Evolutionary conservation across 2,797 vertebrate species (phyloP).

Genomic region (Tamandua tetradactyla): DNA sequence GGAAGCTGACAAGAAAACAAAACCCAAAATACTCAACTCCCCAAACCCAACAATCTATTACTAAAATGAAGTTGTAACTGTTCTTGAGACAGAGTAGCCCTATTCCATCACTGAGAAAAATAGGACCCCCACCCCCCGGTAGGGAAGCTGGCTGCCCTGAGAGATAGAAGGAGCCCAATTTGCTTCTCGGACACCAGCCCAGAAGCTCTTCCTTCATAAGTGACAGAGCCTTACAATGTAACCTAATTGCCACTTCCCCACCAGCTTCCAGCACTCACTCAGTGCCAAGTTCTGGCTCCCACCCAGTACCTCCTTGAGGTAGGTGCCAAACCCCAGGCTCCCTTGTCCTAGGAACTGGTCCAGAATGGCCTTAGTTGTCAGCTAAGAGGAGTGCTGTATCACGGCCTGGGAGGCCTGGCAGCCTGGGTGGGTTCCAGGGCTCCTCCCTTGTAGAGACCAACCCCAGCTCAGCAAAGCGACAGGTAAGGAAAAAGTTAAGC

Average conservation of each 20-base stretch:
- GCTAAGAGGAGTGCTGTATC: background rate
- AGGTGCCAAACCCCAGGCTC: conserved; percentile 63
- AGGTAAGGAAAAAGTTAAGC: background rate
- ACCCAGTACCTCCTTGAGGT: conserved; percentile 49
- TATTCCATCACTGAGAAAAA: background rate
- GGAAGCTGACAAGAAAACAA: conserved; percentile 6
- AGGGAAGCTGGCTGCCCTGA: background rate
- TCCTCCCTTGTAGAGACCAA: background rate
- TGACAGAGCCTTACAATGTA: conserved; percentile 11
- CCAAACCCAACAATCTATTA: background rate
- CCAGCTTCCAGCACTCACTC: background rate
- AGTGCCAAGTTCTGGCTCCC: conserved; percentile 54
- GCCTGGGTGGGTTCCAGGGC: conserved; percentile 39
- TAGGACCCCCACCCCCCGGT: background rate
- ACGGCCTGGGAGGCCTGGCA: conserved; percentile 33
- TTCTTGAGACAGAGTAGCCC: conserved; percentile 10
- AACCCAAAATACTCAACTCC: background rate
- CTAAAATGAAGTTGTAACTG: conserved; percentile 20
- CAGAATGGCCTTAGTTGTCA: conserved; percentile 50
- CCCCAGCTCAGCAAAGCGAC: background rate
- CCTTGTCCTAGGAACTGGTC: conserved; percentile 60
- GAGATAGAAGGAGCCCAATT: background rate
- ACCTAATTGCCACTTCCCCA: background rate
- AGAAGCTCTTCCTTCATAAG: background rate
- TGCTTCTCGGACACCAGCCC: background rate